Conservation (phyloP, 2,888 invertebrate species). For the Petrolisthes manimaculis region DNA sequence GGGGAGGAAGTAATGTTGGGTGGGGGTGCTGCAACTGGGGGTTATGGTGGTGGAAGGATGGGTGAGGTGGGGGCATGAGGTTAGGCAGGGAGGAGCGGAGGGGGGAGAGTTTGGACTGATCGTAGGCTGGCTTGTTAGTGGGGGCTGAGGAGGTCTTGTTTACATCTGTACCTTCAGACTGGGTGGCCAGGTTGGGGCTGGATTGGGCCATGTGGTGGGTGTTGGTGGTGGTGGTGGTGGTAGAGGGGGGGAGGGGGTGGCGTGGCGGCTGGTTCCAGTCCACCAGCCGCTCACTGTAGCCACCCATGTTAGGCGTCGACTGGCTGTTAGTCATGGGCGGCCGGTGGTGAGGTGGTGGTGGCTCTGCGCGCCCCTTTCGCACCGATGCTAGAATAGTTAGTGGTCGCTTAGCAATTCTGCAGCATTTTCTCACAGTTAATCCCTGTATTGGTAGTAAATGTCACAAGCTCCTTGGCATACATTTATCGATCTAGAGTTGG, state of each 20-base stretch:
- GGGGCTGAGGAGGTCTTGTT: conserved; percentile 50
- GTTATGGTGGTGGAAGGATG: conserved; percentile 44
- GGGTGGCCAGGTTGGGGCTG: conserved; percentile 62
- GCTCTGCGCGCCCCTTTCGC: conserved; percentile 61
- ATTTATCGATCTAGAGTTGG: too few species aligned
- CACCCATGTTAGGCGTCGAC: conserved; percentile 61
- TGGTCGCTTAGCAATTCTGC: conserved; percentile 32
- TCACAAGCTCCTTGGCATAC: conserved; percentile 3
- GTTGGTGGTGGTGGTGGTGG: conserved; percentile 53
- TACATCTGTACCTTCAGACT: conserved; percentile 58
- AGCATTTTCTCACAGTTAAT: neutral
- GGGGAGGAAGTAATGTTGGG: conserved; percentile 13
- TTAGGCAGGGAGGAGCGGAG: conserved; percentile 56
- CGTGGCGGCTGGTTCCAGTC: conserved; percentile 66
- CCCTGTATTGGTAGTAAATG: neutral
- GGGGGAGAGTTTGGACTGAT: conserved; percentile 60
- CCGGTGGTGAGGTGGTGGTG: conserved; percentile 40
- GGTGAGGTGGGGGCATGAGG: conserved; percentile 30
- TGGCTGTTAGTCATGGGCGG: conserved; percentile 56
- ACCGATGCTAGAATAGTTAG: conserved; percentile 64
- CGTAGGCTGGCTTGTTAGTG: conserved; percentile 62
- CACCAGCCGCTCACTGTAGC: conserved; percentile 66
- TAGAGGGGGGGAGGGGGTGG: conserved; percentile 52
- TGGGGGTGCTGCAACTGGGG: conserved; percentile 24
- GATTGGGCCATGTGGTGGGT: conserved; percentile 44